phyloP scores from a whole-genome alignment of 2,888 invertebrate species.

The Zaprionus lineosus region DNA sequence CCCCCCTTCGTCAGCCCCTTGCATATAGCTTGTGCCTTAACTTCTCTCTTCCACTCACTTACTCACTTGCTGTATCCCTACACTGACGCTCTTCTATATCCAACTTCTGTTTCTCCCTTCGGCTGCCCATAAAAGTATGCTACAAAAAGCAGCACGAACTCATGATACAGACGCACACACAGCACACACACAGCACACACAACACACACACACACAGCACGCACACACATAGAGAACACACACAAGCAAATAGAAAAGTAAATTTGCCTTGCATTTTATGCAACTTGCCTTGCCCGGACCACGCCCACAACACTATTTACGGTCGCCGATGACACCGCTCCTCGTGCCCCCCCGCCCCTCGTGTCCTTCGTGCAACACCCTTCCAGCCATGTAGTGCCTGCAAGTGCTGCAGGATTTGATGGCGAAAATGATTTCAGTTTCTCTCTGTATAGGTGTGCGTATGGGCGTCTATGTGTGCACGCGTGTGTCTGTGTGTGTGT shows the following conservation, averaged over 20 bases:
- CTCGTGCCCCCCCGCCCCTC: not conserved
- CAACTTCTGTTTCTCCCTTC: conserved; percentile 13
- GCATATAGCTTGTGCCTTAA: too few species aligned
- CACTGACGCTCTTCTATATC: too few species aligned
- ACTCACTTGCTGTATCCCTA: not conserved
- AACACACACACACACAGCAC: conserved; percentile 2
- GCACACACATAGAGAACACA: conserved; percentile 2
- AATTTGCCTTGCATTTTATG: conserved; percentile 52
- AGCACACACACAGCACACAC: conserved; percentile 4
- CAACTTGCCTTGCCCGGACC: conserved; percentile 29
- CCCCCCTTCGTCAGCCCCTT: too few species aligned
- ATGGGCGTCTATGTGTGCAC: too few species aligned
- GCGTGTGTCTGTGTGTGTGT: too few species aligned
- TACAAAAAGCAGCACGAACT: conserved; percentile 39
- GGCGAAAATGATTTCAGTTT: conserved; percentile 75
- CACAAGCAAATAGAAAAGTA: conserved; percentile 38
- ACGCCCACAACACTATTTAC: conserved; percentile 58
- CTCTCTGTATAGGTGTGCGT: too few species aligned
- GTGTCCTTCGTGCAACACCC: not conserved
- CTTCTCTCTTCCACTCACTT: not conserved
- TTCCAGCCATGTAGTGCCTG: not conserved
- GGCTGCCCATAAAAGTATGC: conserved; percentile 70
- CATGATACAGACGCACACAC: conserved; percentile 36
- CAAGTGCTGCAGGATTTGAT: conserved; percentile 47
- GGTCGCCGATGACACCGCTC: not conserved